These are phyloP conservation scores for Xestia ashworthii DNA, from an alignment of 2,888 invertebrate species.

Conservation along the genomic window DNA sequence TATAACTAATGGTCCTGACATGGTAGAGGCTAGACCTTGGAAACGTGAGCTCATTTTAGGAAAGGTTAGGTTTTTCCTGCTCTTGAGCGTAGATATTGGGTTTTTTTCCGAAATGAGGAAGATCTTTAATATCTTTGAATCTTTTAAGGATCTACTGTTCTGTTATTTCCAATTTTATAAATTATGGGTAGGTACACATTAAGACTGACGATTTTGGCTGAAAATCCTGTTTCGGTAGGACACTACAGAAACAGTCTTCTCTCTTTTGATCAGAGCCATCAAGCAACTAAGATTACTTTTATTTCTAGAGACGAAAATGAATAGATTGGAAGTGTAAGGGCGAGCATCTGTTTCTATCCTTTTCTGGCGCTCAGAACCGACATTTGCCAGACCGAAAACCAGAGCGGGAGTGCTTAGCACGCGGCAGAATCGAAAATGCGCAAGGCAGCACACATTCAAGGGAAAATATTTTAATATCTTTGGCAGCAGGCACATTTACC, in stretches of 20 bases:
- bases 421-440: background rate
- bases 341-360: background rate
- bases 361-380: background rate
- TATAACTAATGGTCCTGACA: conserved; percentile 14
- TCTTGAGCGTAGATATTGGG: background rate
- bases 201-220: background rate
- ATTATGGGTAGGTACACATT: background rate
- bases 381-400: background rate
- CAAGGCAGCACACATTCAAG: background rate
- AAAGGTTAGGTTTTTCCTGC: background rate
- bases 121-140: background rate
- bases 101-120: background rate
- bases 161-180: background rate
- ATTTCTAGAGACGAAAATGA: background rate
- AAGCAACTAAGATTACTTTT: background rate
- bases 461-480: background rate
- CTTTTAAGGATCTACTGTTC: background rate
- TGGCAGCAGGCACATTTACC: background rate
- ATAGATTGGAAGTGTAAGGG: background rate
- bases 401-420: background rate
- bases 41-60: background rate
- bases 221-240: background rate
- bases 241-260: conserved; percentile 1
- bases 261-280: background rate
- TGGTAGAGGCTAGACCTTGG: background rate